Evolutionary conservation across 2,797 vertebrate genomes (phyloP), one percentile per base, ranked within the genome.

Genomic region (Furcifer pardalis): DNA sequence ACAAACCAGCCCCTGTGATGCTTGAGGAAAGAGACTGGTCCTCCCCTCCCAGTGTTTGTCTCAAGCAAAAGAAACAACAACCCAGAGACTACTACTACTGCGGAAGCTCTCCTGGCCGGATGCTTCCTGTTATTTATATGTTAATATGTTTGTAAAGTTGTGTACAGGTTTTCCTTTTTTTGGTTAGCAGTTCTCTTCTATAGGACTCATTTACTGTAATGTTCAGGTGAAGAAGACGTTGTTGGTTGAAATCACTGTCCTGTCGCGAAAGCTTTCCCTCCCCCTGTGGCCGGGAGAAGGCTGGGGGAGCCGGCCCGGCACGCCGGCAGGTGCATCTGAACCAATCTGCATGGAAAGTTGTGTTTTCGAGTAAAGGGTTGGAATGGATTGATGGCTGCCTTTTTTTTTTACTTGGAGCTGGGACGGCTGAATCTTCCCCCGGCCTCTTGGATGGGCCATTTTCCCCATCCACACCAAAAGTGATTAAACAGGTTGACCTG

Each of bases 101-200:
- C 90, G 91, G 95, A 93, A 88, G 92, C 93, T 95, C 92, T 96
- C 94, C 95, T 87, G 79, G 89, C 86, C 80, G 95, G 96, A 94
- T 89, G 92, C 94, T 95, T 94, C 94, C 95, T 92, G 0, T 96
- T 96, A 96, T 96, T 97, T 97, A 97, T 97, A 97, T 97, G 96
- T 97, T 96, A 94, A 96, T 96, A 96, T 88, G 89, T 97, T 96
- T 96, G 96, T 97, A 97, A 96, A 96, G 95, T 96, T 95, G 91
- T 96, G 96, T 97, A 97, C 96, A 97, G 96, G 95, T 95, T 96
- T 95, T 95, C 2, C 56, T 30, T 69, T 40, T 15, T 66, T 73
- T 46, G 25, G 93, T 95, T 94, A 95, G 95, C 91, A 92, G 89
- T 90, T 92, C 92, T 95, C 92, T 86, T 81, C 69, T 93, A 92